Base-by-base conservation (phyloP, 2,113 vertebrate species). In the Tichodroma muraria region DNA sequence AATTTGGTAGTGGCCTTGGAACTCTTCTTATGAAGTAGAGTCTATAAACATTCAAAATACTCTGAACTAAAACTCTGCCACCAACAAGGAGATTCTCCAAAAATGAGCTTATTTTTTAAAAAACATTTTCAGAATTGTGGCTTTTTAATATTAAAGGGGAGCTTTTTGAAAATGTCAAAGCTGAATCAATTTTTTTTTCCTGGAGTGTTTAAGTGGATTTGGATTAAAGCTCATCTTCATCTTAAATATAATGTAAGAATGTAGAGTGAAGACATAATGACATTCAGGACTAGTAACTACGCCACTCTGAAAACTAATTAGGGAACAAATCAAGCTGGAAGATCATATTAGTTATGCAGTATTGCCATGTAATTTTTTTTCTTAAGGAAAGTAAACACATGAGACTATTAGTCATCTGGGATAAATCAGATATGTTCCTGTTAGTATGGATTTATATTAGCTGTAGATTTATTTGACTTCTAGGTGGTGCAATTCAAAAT, bases 251-350 rank as follows among this genome's bases (percentile, higher is more conserved):
- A 72, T 83, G 83, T 73, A 90, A 60, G 61, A 44, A 68, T 44
- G n/a, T 56, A 42, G 54, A 78, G 24, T 68, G 59, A 91, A 89
- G 47, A 35, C 22, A n/a, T 66, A 60, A 92, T 13, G 15, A 63
- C 11, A 53, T 79, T 80, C 20, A 85, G 28, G 25, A 60, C n/a
- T 76, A 72, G 61, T 37, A 91, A 85, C 70, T 72, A 18, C 5
- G 3, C 40, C 76, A 79, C 31, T 73, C 14, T 90, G 57, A 84
- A 88, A 95, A 86, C 35, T 92, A 93, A 95, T 93, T 93, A 93
- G 49, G 52, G 72, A 92, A 90, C 47, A 85, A 88, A 88, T 93
- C 54, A 91, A 84, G 38, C 50, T 75, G 37, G 52, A 86, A 78
- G 30, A 83, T 83, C 52, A n/a, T 66, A 63, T 92, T 93, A 80